Evolutionary conservation across 1,140 invertebrate genomes (phyloP).

Genomic region (Sinonovacula constricta): DNA sequence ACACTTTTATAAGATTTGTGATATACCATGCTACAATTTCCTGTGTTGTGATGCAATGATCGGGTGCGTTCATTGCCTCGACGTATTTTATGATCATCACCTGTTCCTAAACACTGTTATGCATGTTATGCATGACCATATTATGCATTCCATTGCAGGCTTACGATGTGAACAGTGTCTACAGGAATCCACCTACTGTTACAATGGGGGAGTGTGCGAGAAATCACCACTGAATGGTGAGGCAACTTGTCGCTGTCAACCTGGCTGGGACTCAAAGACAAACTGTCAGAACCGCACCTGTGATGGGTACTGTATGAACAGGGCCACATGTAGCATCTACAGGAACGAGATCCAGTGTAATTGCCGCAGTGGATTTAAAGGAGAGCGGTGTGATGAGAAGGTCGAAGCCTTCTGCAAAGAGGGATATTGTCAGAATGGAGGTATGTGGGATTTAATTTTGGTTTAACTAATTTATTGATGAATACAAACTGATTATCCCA

Average conservation of each 20-base stretch:
- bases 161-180: constrained; percentile 23
- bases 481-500: not conserved
- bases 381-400: constrained; percentile 29
- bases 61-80: not conserved
- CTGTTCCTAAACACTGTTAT: not conserved
- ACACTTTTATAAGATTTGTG: not conserved
- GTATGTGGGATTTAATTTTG: constrained; percentile 1
- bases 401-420: constrained; percentile 2
- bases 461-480: not conserved
- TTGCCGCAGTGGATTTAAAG: constrained; percentile 5
- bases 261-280: constrained; percentile 9
- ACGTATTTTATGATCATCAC: not conserved
- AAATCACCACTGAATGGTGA: not conserved
- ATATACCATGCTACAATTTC: not conserved
- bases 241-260: constrained; percentile 18
- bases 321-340: not conserved
- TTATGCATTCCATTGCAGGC: constrained; percentile 9
- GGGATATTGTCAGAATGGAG: constrained; percentile 35
- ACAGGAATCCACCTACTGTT: constrained; percentile 4
- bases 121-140: not conserved
- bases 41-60: constrained; percentile 1
- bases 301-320: constrained; percentile 30
- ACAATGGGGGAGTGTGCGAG: constrained; percentile 29
- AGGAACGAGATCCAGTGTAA: not conserved
- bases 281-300: constrained; percentile 29